Conservation (phyloP, 2,113 vertebrate species). For the Melanerpes formicivorus region DNA sequence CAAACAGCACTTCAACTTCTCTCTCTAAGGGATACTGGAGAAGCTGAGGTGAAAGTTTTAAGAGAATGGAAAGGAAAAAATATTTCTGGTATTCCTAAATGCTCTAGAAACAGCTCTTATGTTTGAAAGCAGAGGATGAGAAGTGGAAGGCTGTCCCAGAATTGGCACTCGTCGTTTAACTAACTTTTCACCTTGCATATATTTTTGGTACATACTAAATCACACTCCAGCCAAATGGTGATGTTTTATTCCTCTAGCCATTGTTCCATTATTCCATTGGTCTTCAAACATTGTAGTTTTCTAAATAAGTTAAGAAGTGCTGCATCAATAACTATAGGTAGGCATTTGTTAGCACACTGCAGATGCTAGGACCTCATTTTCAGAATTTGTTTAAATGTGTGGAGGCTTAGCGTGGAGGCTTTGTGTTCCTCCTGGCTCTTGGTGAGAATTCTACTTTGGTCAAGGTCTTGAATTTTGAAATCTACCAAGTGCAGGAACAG, state of each 20-base stretch:
- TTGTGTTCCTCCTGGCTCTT: background rate
- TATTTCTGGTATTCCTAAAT: background rate
- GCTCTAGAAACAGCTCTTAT: background rate
- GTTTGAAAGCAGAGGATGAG: background rate
- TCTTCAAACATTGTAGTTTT: background rate
- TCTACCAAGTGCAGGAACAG: background rate
- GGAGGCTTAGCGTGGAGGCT: background rate
- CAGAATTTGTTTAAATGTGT: background rate
- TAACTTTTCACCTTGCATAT: background rate
- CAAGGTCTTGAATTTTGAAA: background rate
- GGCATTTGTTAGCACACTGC: background rate
- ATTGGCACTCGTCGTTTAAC: background rate
- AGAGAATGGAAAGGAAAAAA: background rate
- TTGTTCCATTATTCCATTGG: background rate
- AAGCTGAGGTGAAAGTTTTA: background rate
- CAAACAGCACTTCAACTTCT: background rate
- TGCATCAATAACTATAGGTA: background rate
- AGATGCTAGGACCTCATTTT: background rate
- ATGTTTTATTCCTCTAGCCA: background rate
- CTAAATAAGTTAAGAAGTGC: background rate
- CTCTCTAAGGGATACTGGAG: background rate
- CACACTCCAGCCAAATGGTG: background rate
- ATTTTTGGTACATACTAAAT: background rate
- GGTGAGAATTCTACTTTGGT: background rate
- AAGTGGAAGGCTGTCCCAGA: background rate